Evolutionary conservation across 1,140 invertebrate species (phyloP).

Genomic region (Mactra quadrangularis): DNA sequence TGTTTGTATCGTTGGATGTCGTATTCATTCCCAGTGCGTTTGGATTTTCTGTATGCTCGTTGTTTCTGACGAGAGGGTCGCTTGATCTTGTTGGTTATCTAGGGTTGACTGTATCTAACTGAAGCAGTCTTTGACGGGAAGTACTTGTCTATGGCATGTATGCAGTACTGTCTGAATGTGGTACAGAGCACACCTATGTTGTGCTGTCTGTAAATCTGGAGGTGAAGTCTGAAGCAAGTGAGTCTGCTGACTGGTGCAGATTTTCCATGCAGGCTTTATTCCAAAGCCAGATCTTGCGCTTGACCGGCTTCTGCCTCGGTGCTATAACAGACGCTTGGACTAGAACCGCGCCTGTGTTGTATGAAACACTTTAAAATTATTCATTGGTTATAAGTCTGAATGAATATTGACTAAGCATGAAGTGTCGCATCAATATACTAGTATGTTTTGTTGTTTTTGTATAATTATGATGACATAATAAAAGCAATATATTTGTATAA

Average conservation of each 20-base stretch:
- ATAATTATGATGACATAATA: too few relatives aligned
- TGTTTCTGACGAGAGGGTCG: neutral
- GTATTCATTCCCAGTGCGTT: neutral
- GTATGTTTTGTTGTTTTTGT: too few relatives aligned
- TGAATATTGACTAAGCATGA: too few relatives aligned
- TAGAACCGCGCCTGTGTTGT: too few relatives aligned
- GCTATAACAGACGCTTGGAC: neutral
- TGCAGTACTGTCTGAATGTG: neutral
- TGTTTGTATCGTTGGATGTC: neutral
- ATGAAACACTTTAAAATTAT: too few relatives aligned
- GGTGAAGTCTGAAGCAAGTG: neutral
- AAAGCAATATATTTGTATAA: too few relatives aligned
- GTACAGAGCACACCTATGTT: neutral
- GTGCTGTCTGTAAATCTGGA: neutral
- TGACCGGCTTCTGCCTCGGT: neutral
- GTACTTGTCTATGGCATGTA: neutral
- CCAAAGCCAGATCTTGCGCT: slow-evolving; percentile 4
- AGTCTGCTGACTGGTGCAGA: neutral
- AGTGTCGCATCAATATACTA: too few relatives aligned
- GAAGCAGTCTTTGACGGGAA: neutral
- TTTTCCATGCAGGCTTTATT: neutral
- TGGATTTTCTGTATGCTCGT: neutral
- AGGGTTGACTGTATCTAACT: slow-evolving; percentile 6
- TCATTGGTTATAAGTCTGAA: too few relatives aligned
- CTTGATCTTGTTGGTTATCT: neutral